Evolutionary conservation across 2,888 invertebrate genomes (phyloP).

Genomic region (Lasioglossum pauxillum): DNA sequence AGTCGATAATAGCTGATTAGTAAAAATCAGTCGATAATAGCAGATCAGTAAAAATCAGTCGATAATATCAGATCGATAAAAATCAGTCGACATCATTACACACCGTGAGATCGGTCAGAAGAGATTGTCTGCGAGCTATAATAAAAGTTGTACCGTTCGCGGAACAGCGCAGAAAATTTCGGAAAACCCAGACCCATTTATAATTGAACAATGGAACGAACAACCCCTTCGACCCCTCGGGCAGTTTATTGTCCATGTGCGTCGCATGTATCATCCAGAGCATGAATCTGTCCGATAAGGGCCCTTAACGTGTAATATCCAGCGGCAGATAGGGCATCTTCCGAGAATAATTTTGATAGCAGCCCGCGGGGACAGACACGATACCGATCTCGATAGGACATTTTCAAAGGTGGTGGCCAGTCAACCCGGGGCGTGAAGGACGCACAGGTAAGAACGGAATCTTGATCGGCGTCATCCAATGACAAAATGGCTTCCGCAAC

Average conservation of each 20-base stretch:
- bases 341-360: constrained; percentile 64
- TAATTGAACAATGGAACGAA: neutral
- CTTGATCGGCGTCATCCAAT: neutral
- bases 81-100: neutral
- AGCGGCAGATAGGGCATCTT: constrained; percentile 56
- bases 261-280: constrained; percentile 44
- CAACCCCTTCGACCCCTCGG: neutral
- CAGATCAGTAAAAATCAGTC: neutral
- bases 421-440: neutral
- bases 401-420: neutral
- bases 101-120: neutral
- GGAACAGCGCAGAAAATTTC: neutral
- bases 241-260: constrained; percentile 20
- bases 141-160: neutral
- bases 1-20: neutral
- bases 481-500: neutral
- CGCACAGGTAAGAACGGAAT: constrained; percentile 18
- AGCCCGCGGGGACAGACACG: constrained; percentile 40
- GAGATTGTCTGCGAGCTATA: neutral
- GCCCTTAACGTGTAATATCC: constrained; percentile 63
- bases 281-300: constrained; percentile 63
- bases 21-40: neutral
- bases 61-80: neutral
- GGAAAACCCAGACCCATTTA: neutral
- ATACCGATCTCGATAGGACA: constrained; percentile 52